These are phyloP conservation scores for Aphelenchoides bicaudatus DNA, from an alignment of 2,888 invertebrate genomes.

Conservation along the genomic window DNA sequence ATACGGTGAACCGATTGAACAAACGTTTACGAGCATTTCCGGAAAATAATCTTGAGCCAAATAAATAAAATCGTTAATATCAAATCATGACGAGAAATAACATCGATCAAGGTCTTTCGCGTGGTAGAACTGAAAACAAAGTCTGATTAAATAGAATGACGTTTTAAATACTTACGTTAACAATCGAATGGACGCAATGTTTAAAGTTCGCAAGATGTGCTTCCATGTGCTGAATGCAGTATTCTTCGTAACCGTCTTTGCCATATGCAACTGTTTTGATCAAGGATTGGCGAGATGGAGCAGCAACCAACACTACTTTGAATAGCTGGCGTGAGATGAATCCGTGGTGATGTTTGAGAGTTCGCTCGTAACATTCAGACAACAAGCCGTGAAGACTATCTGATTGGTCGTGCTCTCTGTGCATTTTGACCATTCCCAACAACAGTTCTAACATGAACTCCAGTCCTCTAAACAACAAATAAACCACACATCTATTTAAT, in stretches of 20 bases:
- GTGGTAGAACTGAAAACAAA: conserved; percentile 50
- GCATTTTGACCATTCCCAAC: conserved; percentile 45
- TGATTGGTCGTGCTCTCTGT: conserved; percentile 36
- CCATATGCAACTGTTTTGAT: conserved; percentile 56
- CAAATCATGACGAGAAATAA: conserved; percentile 8
- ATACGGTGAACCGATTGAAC: too few species aligned
- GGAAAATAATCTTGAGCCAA: too few species aligned
- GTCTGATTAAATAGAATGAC: too few species aligned
- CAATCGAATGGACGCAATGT: conserved; percentile 48
- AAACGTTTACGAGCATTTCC: too few species aligned
- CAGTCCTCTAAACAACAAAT: conserved; percentile 48
- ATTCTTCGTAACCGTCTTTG: conserved; percentile 52
- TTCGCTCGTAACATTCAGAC: conserved; percentile 45
- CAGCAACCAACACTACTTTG: conserved; percentile 55
- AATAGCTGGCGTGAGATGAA: conserved; percentile 56
- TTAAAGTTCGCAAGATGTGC: conserved; percentile 54
- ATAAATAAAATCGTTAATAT: too few species aligned
- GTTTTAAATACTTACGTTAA: too few species aligned
- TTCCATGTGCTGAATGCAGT: conserved; percentile 54
- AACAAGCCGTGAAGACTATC: conserved; percentile 46
- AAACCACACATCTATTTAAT: conserved; percentile 1
- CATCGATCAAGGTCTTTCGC: conserved; percentile 42
- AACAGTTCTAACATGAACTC: conserved; percentile 59
- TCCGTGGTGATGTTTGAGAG: conserved; percentile 55
- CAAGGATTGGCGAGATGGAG: conserved; percentile 52